Base-by-base conservation (phyloP, 2,113 vertebrate species). In the Brachypteracias leptosomus region DNA sequence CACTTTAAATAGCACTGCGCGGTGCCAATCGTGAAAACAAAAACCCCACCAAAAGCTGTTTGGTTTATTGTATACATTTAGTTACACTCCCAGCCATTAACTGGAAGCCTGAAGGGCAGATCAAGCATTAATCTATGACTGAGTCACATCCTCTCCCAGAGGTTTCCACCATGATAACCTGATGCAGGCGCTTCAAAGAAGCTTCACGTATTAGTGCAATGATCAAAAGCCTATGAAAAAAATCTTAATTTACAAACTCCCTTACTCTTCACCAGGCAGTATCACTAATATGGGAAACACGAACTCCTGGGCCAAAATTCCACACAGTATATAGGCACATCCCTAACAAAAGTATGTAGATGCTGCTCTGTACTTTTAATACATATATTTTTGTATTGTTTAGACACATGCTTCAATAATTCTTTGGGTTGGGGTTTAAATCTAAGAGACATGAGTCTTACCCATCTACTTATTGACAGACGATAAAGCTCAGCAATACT, bases 141-240 rank as follows among this genome's bases (percentile, higher is more conserved):
- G 89, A 88, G 55, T 74, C 47, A 35, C 19, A 55, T 42, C 36
- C 47, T 90, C 47, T 89, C 80, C 40, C 49, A 73, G 68, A 71
- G 47, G 42, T 54, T 83, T 91, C 13, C 51, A 88, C 25, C 16
- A 49, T 33, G 33, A 65, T 36, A 86, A 92, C 55, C 74, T 89
- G 58, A 77, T 33, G 52, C 31, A 70, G 52, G 17, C 80, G 42
- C 90, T 97, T 80, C 47, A 88, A 92, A 96, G 55, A 42, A 72
- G 31, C 17, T 72, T 67, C 28, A 62, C 2, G 3, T 90, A 71
- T 74, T 86, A 90, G 38, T 85, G 12, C 6, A 3, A 22, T 62
- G 36, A 91, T 81, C 79, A 96, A 91, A 85, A 94, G 44, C 70
- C 88, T 72, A 6, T 18, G 40, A 88, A 93, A 89, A 94, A 93